These are phyloP conservation scores for Ursus arctos DNA, from an alignment of 2,113 vertebrate species.

Conservation along the genomic window DNA sequence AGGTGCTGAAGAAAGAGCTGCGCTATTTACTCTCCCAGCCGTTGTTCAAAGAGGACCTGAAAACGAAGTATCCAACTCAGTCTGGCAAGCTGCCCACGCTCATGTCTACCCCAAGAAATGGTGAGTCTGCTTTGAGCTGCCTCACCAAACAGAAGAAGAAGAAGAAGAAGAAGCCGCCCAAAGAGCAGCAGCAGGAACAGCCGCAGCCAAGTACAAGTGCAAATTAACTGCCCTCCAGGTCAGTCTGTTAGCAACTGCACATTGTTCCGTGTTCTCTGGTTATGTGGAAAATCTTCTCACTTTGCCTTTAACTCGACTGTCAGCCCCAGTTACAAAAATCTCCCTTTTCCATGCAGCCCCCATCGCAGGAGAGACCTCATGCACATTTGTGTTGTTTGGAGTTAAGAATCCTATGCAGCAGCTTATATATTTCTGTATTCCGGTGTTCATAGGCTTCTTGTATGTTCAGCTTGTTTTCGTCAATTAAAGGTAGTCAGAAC, in stretches of 20 bases:
- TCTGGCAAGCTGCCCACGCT: slow-evolving; percentile 91
- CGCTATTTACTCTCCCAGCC: slow-evolving; percentile 93
- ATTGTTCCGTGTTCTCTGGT: neutral
- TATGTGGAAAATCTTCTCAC: neutral
- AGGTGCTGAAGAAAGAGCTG: slow-evolving; percentile 95
- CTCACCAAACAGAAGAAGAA: slow-evolving; percentile 86
- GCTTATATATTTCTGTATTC: neutral
- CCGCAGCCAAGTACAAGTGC: slow-evolving; percentile 53
- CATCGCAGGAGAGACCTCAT: neutral
- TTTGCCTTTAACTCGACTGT: too few relatives aligned
- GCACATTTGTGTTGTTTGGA: neutral
- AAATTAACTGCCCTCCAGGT: neutral
- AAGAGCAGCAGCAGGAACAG: neutral
- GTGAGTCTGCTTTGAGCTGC: slow-evolving; percentile 89
- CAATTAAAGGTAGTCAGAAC: slow-evolving; percentile 69
- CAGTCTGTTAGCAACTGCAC: neutral
- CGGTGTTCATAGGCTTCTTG: slow-evolving; percentile 36
- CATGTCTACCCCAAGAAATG: slow-evolving; percentile 65
- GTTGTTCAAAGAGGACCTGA: slow-evolving; percentile 91
- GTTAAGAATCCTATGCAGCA: neutral
- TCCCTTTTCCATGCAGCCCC: neutral
- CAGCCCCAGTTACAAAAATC: neutral
- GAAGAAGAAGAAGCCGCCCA: slow-evolving; percentile 71
- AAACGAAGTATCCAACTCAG: slow-evolving; percentile 97
- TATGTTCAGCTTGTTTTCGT: neutral